Percentiles rank a stretch among this genome's conserved stretches.
Evolutionary conservation across 2,888 invertebrate genomes (phyloP).

Genomic region (Halictus ligatus): DNA sequence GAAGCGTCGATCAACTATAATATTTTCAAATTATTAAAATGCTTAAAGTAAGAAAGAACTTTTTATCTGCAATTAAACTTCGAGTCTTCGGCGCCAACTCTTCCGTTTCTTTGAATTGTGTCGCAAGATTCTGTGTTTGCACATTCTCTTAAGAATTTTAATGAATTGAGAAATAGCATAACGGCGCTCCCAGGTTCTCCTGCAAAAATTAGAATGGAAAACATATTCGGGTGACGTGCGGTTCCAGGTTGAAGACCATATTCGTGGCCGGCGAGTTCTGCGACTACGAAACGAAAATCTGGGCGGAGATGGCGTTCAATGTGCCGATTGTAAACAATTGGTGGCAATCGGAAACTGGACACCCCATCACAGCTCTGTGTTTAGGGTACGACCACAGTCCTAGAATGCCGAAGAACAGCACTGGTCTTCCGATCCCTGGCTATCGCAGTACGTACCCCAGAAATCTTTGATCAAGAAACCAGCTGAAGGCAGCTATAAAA

Average conservation of each 20-base stretch:
- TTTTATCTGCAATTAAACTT: too few relatives aligned
- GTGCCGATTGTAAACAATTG: constrained; percentile 95
- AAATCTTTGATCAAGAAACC: not conserved
- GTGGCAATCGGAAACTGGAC: constrained; percentile 99
- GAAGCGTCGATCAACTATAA: too few relatives aligned
- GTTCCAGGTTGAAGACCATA: constrained; percentile 86
- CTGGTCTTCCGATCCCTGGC: constrained; percentile 95
- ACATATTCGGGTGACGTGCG: not conserved
- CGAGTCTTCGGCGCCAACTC: too few relatives aligned
- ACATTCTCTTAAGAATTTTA: too few relatives aligned
- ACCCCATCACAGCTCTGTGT: constrained; percentile 94
- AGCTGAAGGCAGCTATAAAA: not conserved
- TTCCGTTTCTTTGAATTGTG: too few relatives aligned
- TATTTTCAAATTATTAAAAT: too few relatives aligned
- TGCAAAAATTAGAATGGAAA: not conserved
- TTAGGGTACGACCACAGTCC: constrained; percentile 90
- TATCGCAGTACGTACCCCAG: constrained; percentile 89
- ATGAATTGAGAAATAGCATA: too few relatives aligned
- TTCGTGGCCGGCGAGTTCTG: constrained; percentile 97
- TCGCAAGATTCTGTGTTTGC: too few relatives aligned
- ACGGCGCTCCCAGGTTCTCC: too few relatives aligned
- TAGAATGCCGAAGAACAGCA: constrained; percentile 90
- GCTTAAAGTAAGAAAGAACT: too few relatives aligned
- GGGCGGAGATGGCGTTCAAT: constrained; percentile 90
- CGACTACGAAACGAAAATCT: constrained; percentile 94